Percentiles rank a stretch among this genome's conserved stretches.
These are phyloP conservation scores for Epicampocera succincta DNA, from an alignment of 2,888 invertebrate genomes.

Conservation along the genomic window DNA sequence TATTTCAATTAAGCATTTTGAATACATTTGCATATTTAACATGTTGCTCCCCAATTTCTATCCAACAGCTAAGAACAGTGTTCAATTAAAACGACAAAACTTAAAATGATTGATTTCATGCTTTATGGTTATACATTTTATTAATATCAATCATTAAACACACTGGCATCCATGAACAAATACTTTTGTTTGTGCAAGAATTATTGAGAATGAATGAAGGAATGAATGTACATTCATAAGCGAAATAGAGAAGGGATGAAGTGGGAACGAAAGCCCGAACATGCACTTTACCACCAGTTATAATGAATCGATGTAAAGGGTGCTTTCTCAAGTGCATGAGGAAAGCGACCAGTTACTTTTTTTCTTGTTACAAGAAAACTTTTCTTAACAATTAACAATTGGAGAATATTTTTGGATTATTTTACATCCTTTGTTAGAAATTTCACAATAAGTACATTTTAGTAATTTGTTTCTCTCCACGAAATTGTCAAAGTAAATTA, in stretches of 20 bases:
- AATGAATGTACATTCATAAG: background rate
- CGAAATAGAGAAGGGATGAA: background rate
- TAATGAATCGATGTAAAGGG: conserved; percentile 3
- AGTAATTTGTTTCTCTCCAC: too few relatives aligned
- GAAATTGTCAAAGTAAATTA: too few relatives aligned
- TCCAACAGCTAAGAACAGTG: background rate
- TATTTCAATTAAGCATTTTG: conserved; percentile 9
- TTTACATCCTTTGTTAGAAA: too few relatives aligned
- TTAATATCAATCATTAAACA: conserved; percentile 50
- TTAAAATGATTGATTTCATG: conserved; percentile 50
- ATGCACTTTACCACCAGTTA: conserved; percentile 26
- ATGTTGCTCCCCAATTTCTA: conserved; percentile 2
- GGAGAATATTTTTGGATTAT: too few relatives aligned
- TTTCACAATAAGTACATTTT: too few relatives aligned
- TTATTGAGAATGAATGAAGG: conserved; percentile 3
- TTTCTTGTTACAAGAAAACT: background rate
- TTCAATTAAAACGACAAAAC: conserved; percentile 39
- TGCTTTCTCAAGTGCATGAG: background rate
- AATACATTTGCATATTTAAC: conserved; percentile 5
- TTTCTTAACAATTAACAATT: too few relatives aligned
- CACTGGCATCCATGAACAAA: conserved; percentile 14
- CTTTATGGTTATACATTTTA: conserved; percentile 32
- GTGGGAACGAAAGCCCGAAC: background rate
- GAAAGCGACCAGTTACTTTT: background rate
- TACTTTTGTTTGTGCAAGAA: conserved; percentile 24